Evolutionary conservation across 2,888 invertebrate species (phyloP).

Genomic region (Acanthosepion lycidas): DNA sequence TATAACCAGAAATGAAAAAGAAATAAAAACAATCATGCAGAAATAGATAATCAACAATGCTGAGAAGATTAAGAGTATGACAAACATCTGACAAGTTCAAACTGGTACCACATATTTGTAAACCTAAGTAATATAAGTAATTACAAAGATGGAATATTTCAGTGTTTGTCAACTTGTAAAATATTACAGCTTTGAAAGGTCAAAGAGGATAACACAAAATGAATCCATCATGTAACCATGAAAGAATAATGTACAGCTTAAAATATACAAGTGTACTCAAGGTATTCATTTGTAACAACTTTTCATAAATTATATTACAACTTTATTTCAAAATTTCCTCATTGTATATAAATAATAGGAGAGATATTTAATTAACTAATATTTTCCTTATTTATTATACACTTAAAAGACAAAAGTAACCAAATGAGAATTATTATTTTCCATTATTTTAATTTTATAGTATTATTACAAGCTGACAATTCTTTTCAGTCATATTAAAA

Average conservation of each 20-base stretch:
- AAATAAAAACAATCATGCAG: not conserved
- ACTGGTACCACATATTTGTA: not conserved
- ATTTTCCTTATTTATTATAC: too few relatives aligned
- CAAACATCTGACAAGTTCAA: not conserved
- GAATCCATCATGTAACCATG: not conserved
- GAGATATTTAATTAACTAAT: too few relatives aligned
- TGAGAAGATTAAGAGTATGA: not conserved
- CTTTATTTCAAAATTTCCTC: not conserved
- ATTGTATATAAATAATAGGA: not conserved
- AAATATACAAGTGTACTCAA: not conserved
- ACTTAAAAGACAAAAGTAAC: too few relatives aligned
- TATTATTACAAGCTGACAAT: too few relatives aligned
- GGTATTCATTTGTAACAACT: not conserved
- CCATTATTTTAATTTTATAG: too few relatives aligned
- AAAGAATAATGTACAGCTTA: not conserved
- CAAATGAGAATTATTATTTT: too few relatives aligned
- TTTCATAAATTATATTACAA: not conserved
- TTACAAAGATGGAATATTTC: not conserved
- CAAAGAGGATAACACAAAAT: not conserved
- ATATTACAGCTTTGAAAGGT: not conserved
- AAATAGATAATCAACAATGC: not conserved
- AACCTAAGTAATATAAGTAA: not conserved
- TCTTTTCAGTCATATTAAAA: too few relatives aligned
- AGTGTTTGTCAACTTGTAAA: not conserved
- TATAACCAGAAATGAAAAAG: not conserved